A percentile compares a stretch with the other conserved stretches of the same genome.
These are phyloP conservation scores for Eupithecia pulchellata DNA, from an alignment of 2,888 invertebrate species.

Conservation along the genomic window DNA sequence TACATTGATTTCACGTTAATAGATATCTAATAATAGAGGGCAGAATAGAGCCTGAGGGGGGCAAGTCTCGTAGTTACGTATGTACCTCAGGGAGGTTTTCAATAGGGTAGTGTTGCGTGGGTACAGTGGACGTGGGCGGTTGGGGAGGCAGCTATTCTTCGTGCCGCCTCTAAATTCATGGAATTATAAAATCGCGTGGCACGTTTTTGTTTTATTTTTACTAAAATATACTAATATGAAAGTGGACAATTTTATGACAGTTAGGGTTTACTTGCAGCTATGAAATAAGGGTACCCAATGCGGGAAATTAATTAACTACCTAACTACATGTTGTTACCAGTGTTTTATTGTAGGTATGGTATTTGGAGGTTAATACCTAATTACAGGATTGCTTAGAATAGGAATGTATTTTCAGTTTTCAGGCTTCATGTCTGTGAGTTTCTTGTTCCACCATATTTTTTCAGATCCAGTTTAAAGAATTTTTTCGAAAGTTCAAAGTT, in stretches of 20 bases:
- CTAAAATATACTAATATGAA: not conserved
- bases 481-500: too few relatives aligned
- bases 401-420: too few relatives aligned
- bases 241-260: not conserved
- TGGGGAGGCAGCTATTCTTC: slow-evolving; percentile 40
- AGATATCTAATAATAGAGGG: slow-evolving; percentile 1
- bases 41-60: slow-evolving; percentile 4
- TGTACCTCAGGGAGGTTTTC: slow-evolving; percentile 33
- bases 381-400: too few relatives aligned
- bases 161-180: slow-evolving; percentile 37
- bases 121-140: slow-evolving; percentile 47
- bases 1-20: slow-evolving; percentile 14
- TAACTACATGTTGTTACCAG: not conserved
- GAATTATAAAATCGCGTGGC: not conserved
- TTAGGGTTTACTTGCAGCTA: not conserved
- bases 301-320: not conserved
- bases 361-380: not conserved
- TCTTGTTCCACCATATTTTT: too few relatives aligned
- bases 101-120: slow-evolving; percentile 41
- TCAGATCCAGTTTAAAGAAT: too few relatives aligned
- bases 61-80: slow-evolving; percentile 18
- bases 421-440: too few relatives aligned
- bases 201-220: not conserved
- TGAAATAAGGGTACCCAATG: not conserved
- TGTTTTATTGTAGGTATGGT: not conserved